Conservation (phyloP, 2,888 invertebrate genomes). For the Kuschelorhynchus macadamiae region DNA sequence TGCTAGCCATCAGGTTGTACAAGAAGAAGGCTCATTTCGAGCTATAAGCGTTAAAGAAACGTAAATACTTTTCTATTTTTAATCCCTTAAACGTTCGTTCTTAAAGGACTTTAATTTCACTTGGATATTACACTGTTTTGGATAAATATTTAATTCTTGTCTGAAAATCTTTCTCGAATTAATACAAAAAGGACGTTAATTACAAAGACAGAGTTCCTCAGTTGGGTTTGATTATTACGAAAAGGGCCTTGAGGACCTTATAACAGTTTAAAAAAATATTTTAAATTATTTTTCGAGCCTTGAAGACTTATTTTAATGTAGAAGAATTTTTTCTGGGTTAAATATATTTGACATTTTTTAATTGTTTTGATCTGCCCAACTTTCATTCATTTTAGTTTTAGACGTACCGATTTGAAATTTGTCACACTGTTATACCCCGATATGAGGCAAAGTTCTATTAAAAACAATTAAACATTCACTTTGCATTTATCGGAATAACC, state of each 20-base stretch:
- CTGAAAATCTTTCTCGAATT: slow-evolving; percentile 23
- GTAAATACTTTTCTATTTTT: slow-evolving; percentile 45
- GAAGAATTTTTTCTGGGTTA: too few species aligned
- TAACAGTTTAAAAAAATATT: too few species aligned
- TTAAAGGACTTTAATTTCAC: slow-evolving; percentile 40
- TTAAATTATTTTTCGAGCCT: neutral
- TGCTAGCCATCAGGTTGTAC: slow-evolving; percentile 32
- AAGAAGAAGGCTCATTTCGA: slow-evolving; percentile 42
- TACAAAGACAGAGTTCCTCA: neutral
- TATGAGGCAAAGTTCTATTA: too few species aligned
- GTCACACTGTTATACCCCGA: too few species aligned
- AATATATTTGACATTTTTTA: too few species aligned
- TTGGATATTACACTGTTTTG: slow-evolving; percentile 41
- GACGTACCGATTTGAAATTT: too few species aligned
- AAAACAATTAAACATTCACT: too few species aligned
- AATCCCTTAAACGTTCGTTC: slow-evolving; percentile 31
- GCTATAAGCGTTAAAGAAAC: slow-evolving; percentile 34
- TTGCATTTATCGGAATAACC: too few species aligned
- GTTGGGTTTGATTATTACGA: neutral
- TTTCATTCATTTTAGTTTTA: too few species aligned
- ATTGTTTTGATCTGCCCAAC: too few species aligned
- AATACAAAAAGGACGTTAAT: slow-evolving; percentile 23
- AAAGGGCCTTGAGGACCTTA: neutral
- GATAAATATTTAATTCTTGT: slow-evolving; percentile 42
- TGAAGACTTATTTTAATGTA: too few species aligned